A percentile compares a stretch with the other conserved stretches of the same genome.
Conservation (phyloP, 2,888 invertebrate species). For the Dicyrtomina minuta region DNA sequence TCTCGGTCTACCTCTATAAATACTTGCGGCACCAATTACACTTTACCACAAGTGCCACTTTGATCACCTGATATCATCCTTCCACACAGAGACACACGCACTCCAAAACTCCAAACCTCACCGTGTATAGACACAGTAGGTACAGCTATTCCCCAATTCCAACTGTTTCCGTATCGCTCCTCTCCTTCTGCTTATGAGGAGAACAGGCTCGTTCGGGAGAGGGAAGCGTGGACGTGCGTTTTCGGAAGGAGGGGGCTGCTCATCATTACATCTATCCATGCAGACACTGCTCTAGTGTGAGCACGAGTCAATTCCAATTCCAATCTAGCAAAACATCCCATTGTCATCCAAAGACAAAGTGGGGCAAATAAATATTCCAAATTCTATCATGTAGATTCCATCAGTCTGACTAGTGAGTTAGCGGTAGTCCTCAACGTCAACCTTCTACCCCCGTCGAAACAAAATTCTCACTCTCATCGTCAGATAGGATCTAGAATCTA, state of each 20-base stretch:
- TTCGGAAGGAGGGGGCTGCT: background rate
- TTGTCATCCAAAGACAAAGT: background rate
- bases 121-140: background rate
- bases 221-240: background rate
- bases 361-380: constrained; percentile 12
- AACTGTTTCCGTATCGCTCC: background rate
- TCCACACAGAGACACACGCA: background rate
- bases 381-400: background rate
- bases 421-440: constrained; percentile 1
- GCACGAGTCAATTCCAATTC: too few relatives aligned
- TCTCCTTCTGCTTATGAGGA: background rate
- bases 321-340: too few relatives aligned
- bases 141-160: background rate
- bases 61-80: constrained; percentile 19
- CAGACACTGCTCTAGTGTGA: too few relatives aligned
- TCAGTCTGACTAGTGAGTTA: background rate
- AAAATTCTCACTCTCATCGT: background rate
- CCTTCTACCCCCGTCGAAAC: constrained; percentile 3
- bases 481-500: background rate
- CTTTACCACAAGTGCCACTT: constrained; percentile 26
- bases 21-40: constrained; percentile 18
- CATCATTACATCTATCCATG: too few relatives aligned
- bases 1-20: constrained; percentile 18
- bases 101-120: background rate
- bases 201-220: constrained; percentile 1